These are phyloP conservation scores for Drosophila kokeensis DNA, from an alignment of 2,888 invertebrate genomes.

Conservation along the genomic window DNA sequence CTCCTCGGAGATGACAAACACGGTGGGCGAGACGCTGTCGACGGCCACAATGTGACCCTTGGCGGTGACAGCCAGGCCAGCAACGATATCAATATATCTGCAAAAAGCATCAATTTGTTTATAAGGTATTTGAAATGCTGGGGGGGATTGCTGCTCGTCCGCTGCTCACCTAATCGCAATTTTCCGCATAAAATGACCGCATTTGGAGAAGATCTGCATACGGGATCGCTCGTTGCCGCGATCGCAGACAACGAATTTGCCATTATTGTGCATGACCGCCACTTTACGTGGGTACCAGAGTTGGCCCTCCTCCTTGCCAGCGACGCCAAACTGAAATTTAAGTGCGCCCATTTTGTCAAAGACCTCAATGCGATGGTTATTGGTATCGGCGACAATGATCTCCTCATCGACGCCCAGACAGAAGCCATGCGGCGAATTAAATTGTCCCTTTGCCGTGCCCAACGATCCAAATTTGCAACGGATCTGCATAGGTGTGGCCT, in stretches of 20 bases:
- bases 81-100: constrained; percentile 95
- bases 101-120: not conserved
- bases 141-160: too few relatives aligned
- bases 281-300: constrained; percentile 99
- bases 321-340: constrained; percentile 97
- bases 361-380: constrained; percentile 97
- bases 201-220: constrained; percentile 98
- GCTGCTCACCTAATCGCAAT: constrained; percentile 89
- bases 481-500: constrained; percentile 94
- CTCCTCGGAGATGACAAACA: constrained; percentile 96
- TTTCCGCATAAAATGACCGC: constrained; percentile 97
- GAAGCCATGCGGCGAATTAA: constrained; percentile 98
- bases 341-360: constrained; percentile 97
- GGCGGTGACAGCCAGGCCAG: constrained; percentile 96
- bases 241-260: constrained; percentile 98
- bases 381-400: constrained; percentile 98
- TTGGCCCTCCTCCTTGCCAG: constrained; percentile 98
- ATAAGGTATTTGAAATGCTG: not conserved
- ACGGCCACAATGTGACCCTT: constrained; percentile 98
- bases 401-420: constrained; percentile 97
- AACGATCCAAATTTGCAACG: constrained; percentile 97
- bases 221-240: constrained; percentile 97
- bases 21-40: constrained; percentile 98
- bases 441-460: constrained; percentile 96
- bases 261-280: constrained; percentile 94